Evolutionary conservation across 2,113 vertebrate species (phyloP).

Genomic region (Indri indri): DNA sequence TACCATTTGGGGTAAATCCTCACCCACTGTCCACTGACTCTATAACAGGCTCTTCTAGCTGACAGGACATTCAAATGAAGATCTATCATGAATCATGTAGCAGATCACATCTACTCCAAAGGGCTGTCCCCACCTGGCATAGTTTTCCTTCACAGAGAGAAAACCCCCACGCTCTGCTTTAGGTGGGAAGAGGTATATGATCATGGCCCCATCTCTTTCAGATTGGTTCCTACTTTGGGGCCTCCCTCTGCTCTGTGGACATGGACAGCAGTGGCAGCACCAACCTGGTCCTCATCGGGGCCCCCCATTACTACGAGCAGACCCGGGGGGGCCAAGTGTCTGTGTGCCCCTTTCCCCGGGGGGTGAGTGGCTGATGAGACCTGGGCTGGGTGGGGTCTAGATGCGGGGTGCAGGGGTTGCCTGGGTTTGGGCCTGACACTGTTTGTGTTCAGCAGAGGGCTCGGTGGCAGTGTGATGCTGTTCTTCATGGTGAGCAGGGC

Average conservation of each 20-base stretch:
- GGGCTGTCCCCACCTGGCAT: background rate
- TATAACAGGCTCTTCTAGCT: background rate
- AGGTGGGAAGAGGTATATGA: background rate
- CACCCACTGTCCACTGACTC: background rate
- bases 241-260: conserved; percentile 77
- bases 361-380: conserved; percentile 50
- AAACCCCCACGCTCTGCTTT: background rate
- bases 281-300: conserved; percentile 76
- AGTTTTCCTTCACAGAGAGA: background rate
- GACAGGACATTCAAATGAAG: background rate
- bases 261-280: conserved; percentile 53
- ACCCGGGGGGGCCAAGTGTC: conserved; percentile 75
- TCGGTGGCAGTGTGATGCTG: conserved; percentile 47
- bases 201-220: conserved; percentile 46
- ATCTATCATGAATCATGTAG: background rate
- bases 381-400: background rate
- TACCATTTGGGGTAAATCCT: background rate
- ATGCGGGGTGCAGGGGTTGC: background rate
- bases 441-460: conserved; percentile 1
- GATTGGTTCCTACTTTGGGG: conserved; percentile 83
- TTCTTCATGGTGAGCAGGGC: conserved; percentile 68
- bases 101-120: background rate
- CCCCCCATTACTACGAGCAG: conserved; percentile 75
- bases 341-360: conserved; percentile 38
- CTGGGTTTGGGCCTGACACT: background rate